phyloP scores from a whole-genome alignment of 1,140 invertebrate species.

The Drosophila murphyi region DNA sequence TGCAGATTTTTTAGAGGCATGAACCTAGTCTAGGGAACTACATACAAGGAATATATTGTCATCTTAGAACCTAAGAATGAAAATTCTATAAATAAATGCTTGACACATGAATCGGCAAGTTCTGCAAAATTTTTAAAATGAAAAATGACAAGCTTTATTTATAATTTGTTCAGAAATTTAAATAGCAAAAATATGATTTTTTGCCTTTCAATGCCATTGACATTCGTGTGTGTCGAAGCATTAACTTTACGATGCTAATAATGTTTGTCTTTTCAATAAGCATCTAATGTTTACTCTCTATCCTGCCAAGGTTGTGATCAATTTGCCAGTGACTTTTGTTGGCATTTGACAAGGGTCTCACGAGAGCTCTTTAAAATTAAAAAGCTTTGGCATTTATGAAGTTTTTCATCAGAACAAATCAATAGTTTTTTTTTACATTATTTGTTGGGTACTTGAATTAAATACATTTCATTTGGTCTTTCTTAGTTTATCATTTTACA shows the following conservation, averaged over 20 bases:
- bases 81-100: too few relatives aligned
- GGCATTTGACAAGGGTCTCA: conserved; percentile 34
- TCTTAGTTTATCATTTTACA: too few relatives aligned
- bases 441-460: too few relatives aligned
- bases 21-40: too few relatives aligned
- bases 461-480: too few relatives aligned
- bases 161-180: conserved; percentile 10
- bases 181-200: conserved; percentile 16
- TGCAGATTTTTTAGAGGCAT: too few relatives aligned
- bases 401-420: too few relatives aligned
- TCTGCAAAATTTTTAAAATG: neutral
- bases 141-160: conserved; percentile 34
- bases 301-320: neutral
- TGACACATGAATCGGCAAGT: too few relatives aligned
- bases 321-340: conserved; percentile 17
- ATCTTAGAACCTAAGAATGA: too few relatives aligned
- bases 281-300: neutral
- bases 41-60: too few relatives aligned
- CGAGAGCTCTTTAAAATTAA: neutral
- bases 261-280: conserved; percentile 22
- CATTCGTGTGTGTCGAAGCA: conserved; percentile 5
- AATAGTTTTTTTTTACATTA: too few relatives aligned
- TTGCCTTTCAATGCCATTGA: neutral
- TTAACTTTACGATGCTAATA: conserved; percentile 22
- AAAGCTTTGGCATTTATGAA: neutral